Evolutionary conservation across 2,797 vertebrate genomes (phyloP), one percentile per base, ranked within the genome.

Genomic region (Gallinago solitaria): DNA sequence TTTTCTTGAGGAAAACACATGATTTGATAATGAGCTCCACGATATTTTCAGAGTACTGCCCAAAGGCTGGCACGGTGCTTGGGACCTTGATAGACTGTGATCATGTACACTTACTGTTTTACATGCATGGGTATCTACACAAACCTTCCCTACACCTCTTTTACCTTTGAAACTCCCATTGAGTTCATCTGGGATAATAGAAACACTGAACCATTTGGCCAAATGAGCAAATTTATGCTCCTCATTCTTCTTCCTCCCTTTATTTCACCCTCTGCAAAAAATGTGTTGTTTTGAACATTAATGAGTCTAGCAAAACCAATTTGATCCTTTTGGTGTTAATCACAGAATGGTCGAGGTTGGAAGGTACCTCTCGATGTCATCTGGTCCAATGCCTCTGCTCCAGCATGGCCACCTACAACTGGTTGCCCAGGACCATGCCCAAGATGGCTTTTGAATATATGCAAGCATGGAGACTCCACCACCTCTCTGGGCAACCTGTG

Each of bases 1-100:
- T 83, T 91, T 89, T 87, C 53, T 86, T 88, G 43, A 45, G 56
- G 47, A 81, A 83, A 90, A 54, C 93, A 89, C 37, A 61, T 84
- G 80, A 91, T 37, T 57, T 70, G 13, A 50, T 61, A 54, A 53
- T 16, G 9, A 89, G 32, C 4, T 87, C 43, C 8, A 17, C 2
- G 32, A 53, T 27, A 51, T 81, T 86, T 90, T 61, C 17, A 68
- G 76, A 67, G 57, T 45, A 51, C 48, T 56, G 61, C 39, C 48
- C 15, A 59, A 67, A 13, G 27, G 19, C 50, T 76, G 48, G 30
- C 15, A 43, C 11, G 1, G 59, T 82, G 28, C 50, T 54, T 75
- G 50, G 41, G 41, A 76, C 65, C 18, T 59, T 73, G 20, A 32
- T 6, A 69, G 47, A 33, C 32, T n/a, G 18, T 28, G 19, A 63